These are phyloP conservation scores for Scopus umbretta DNA, from an alignment of 2,113 vertebrate species.

Conservation along the genomic window DNA sequence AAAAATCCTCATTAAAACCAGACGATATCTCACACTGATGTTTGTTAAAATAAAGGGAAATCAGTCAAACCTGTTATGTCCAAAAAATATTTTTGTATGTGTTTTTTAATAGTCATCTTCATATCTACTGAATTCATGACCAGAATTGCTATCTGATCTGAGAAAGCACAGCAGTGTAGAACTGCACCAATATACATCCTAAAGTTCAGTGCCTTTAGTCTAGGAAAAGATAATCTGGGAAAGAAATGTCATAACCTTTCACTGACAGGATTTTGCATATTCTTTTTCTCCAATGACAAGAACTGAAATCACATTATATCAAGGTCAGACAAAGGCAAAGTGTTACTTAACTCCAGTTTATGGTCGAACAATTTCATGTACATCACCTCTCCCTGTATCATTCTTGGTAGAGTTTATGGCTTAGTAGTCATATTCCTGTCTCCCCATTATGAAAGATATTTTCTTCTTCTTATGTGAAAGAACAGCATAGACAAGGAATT, in stretches of 20 bases:
- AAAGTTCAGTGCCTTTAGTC: background rate
- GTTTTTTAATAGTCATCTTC: background rate
- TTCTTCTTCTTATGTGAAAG: background rate
- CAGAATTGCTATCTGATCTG: background rate
- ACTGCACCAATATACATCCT: background rate
- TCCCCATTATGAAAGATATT: background rate
- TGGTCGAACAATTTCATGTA: background rate
- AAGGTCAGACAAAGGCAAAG: background rate
- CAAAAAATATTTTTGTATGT: background rate
- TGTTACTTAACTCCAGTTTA: background rate
- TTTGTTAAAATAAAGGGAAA: background rate
- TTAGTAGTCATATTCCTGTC: background rate
- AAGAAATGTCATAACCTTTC: background rate
- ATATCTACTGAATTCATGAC: background rate
- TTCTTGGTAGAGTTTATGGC: background rate
- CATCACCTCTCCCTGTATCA: background rate
- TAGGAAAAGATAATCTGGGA: background rate
- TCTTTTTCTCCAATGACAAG: background rate
- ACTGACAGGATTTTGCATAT: background rate
- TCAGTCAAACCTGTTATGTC: background rate
- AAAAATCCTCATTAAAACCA: background rate
- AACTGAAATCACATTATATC: background rate
- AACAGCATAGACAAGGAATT: background rate
- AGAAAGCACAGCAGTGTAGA: background rate
- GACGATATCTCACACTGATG: rapidly evolving